Evolutionary conservation across 2,113 vertebrate species (phyloP).

Genomic region (Cryptotis parvus): DNA sequence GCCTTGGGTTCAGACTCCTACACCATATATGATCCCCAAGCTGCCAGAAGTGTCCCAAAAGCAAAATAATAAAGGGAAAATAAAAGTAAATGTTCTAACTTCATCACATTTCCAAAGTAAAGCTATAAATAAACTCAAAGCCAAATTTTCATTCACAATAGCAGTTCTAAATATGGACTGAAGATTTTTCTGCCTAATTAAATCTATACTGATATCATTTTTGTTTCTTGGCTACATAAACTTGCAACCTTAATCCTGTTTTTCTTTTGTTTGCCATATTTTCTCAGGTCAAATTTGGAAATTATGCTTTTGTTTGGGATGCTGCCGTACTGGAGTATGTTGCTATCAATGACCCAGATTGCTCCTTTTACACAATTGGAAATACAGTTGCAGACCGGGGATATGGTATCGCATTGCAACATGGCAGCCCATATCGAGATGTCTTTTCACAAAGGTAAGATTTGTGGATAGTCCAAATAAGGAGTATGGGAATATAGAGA

Average conservation of each 20-base stretch:
- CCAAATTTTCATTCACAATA: slow-evolving; percentile 6
- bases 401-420: slow-evolving; percentile 98
- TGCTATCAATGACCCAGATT: slow-evolving; percentile 97
- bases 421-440: slow-evolving; percentile 98
- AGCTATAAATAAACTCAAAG: slow-evolving; percentile 14
- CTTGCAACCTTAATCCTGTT: background rate
- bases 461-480: background rate
- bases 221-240: slow-evolving; percentile 5
- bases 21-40: too few species aligned
- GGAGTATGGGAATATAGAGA: background rate
- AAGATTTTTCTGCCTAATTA: background rate
- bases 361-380: slow-evolving; percentile 95
- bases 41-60: too few species aligned
- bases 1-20: too few species aligned
- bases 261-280: slow-evolving; percentile 8
- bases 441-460: slow-evolving; percentile 98
- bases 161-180: background rate
- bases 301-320: slow-evolving; percentile 98
- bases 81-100: background rate
- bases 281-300: slow-evolving; percentile 94
- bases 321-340: slow-evolving; percentile 97
- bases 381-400: slow-evolving; percentile 95
- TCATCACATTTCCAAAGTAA: background rate
- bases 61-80: too few species aligned
- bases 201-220: background rate